These are phyloP conservation scores for Diarsia mendica DNA, from an alignment of 2,888 invertebrate species.

Conservation along the genomic window DNA sequence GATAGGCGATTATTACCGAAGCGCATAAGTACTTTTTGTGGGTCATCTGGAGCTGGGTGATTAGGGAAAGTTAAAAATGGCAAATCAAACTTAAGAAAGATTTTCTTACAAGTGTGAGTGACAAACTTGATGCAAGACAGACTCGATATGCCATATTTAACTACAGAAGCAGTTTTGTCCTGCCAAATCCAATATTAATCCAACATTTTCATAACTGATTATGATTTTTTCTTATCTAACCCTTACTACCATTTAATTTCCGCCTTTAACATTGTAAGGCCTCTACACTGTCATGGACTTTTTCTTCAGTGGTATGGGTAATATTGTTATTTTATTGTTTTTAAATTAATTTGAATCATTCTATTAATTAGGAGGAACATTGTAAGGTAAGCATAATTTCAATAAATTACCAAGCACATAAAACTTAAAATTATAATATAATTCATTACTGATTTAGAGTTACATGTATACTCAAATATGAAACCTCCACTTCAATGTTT, in stretches of 20 bases:
- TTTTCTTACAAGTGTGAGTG: not conserved
- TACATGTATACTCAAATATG: not conserved
- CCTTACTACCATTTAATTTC: not conserved
- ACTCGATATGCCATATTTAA: not conserved
- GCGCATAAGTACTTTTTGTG: not conserved
- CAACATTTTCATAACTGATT: not conserved
- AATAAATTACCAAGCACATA: not conserved
- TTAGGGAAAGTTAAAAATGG: not conserved
- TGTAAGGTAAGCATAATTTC: not conserved
- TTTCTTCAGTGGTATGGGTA: conserved; percentile 1
- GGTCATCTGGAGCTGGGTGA: not conserved
- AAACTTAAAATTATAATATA: not conserved
- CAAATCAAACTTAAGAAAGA: not conserved
- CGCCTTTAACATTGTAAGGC: not conserved
- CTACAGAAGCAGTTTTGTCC: not conserved
- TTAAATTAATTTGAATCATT: not conserved
- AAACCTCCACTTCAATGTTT: not conserved
- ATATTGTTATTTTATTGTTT: not conserved
- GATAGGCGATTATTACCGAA: not conserved
- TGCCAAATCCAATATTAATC: not conserved
- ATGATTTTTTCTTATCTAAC: not conserved
- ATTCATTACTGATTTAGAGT: not conserved
- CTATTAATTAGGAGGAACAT: conserved; percentile 3
- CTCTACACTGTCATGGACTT: not conserved
- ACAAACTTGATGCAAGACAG: not conserved